A percentile compares a stretch with the other conserved stretches of the same genome.
Conservation (phyloP, 2,113 vertebrate genomes). For the Ammodytes marinus region DNA sequence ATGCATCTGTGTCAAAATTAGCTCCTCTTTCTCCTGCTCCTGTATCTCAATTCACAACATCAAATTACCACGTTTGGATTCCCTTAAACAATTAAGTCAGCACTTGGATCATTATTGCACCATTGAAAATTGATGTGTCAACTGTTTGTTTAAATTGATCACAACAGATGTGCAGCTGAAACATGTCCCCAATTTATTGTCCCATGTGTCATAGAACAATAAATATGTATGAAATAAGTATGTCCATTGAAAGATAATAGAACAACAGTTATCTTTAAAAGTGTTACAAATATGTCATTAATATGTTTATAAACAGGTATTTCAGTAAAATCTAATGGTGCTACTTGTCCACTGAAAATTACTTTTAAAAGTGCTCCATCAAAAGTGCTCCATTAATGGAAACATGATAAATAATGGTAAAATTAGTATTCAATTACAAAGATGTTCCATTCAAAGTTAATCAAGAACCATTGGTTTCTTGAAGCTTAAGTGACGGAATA, state of each 20-base stretch:
- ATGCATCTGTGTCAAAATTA: constrained; percentile 60
- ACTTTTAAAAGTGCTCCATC: background rate
- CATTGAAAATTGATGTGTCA: constrained; percentile 1
- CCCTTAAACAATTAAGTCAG: constrained; percentile 11
- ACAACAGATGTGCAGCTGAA: background rate
- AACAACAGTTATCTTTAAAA: background rate
- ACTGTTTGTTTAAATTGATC: background rate
- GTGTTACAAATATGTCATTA: background rate
- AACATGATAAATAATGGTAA: background rate
- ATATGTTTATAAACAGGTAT: background rate
- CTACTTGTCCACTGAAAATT: background rate
- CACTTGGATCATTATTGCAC: constrained; percentile 4
- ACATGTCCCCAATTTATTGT: background rate
- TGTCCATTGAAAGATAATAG: constrained; percentile 6
- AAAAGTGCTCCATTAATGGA: background rate
- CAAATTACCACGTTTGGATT: constrained; percentile 15
- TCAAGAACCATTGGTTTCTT: background rate
- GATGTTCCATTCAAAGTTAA: background rate
- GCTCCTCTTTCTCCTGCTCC: constrained; percentile 3
- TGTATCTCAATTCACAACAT: constrained; percentile 10
- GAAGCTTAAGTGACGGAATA: background rate
- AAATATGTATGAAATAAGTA: background rate
- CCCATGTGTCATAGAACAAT: background rate
- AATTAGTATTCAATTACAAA: background rate
- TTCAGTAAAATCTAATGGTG: background rate